Evolutionary conservation across 2,113 vertebrate genomes (phyloP), one percentile per base, ranked within the genome.

Genomic region (Rhipidura dahli): DNA sequence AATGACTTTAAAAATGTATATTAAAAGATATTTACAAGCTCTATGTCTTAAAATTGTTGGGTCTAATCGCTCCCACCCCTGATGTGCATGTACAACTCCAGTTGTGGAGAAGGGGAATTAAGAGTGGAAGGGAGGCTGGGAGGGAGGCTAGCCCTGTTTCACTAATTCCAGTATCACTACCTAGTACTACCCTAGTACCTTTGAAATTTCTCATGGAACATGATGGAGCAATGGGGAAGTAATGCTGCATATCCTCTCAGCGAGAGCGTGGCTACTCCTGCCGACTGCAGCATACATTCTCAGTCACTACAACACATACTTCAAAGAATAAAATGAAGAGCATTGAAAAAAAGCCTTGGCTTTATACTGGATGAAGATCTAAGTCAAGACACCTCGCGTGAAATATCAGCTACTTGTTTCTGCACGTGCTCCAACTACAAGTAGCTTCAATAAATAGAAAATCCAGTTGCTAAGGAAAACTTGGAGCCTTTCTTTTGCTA

Each of bases 21-120:
- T 94, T 90, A 93, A 94, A 96, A 95, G 92, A 90, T 97, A 98
- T 97, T 95, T 96, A 98, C 96, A 98, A 85, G 89, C 59, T 93
- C 89, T 96, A 84, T 60, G 69, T 80, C 54, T 93, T 93, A 72
- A 94, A 96, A 78, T 95, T 65, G 51, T 81, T 4, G 13, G 51
- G 78, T 78, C 81, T 83, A 84, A 85, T 88, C 24, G 12, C 94
- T 87, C 85, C 88, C 95, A 37, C 85, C 85, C 80, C 50, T 86
- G 70, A 49, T 87, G 72, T 89, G 88, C 88, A 80, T 1, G 30
- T 51, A 60, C 64, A 89, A 45, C 81, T 91, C 87, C 93, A 57
- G 81, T 37, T 83, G 57, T 2, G 14, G 92, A 90, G 60, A 60
- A 83, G 77, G 75, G 82, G 47, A 87, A 64, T 54, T n/a, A 70